A percentile compares a stretch with the other conserved stretches of the same genome.
These are phyloP conservation scores for Syrmaticus mikado DNA, from an alignment of 2,113 vertebrate species.

Conservation along the genomic window DNA sequence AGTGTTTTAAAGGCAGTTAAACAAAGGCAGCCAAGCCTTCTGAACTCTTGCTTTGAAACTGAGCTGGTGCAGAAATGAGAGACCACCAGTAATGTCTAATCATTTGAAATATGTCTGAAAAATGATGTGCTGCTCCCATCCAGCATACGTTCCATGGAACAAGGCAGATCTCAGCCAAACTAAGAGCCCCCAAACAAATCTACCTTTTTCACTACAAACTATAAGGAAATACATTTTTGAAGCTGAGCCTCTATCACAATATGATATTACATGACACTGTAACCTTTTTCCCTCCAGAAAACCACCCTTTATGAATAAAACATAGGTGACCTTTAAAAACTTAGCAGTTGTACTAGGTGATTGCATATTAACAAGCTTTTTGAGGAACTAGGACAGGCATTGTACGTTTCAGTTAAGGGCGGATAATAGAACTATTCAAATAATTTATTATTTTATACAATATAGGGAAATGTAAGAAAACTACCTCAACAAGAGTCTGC, in stretches of 20 bases:
- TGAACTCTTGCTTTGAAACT: background rate
- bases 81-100: background rate
- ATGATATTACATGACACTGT: conserved; percentile 87
- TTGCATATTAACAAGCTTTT: conserved; percentile 91
- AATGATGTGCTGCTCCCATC: background rate
- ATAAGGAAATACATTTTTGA: conserved; percentile 75
- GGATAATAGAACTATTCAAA: conserved; percentile 84
- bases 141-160: conserved; percentile 19
- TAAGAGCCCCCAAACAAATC: conserved; percentile 40
- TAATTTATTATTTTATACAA: conserved; percentile 83
- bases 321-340: conserved; percentile 89
- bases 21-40: background rate
- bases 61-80: background rate
- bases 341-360: conserved; percentile 87
- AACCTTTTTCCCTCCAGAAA: conserved; percentile 87
- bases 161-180: background rate
- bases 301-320: conserved; percentile 90
- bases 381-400: conserved; percentile 85
- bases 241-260: conserved; percentile 81
- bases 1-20: conserved; percentile 10
- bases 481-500: conserved; percentile 71
- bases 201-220: conserved; percentile 46
- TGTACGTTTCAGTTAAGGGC: conserved; percentile 83
- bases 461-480: conserved; percentile 76
- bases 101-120: conserved; percentile 15